Evolutionary conservation across 1,140 invertebrate species (phyloP), one percentile per base, ranked within the genome.

Genomic region (Euwallacea similis): DNA sequence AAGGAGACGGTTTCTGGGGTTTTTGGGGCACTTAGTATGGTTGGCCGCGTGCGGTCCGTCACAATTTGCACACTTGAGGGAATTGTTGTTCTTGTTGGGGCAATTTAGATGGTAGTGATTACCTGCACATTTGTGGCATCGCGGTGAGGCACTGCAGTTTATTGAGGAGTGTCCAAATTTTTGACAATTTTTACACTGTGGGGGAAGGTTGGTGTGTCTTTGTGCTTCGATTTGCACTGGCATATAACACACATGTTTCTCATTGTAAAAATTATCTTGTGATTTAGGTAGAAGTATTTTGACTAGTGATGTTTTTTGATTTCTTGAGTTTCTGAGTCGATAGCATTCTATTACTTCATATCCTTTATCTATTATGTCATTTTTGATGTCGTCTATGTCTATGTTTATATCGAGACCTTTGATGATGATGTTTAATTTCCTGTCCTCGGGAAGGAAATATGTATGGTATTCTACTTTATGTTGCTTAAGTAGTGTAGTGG

Each of bases 301-400:
- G 7, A 46, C 44, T 46, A 46, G n/a, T n/a, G n/a, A n/a, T n/a
- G 16, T 56, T 56, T 21, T 21, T 21, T 56, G 54, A 7, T 50
- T 10, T 7, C 11, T 8, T 3, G 15, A 10, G 41, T 71, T 65
- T n/a, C 76, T 41, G 53, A 77, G 76, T 15, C 71, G 54, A 56
- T 83, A 80, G 1, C 58, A 67, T 1, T 79, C 79, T 3, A 78
- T 76, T 10, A 79, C 77, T 79, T 82, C 56, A 46, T 65, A 41
- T 7, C 46, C 46, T 50, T 50, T 10, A 7, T 50, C 13, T 2
- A 6, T 13, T 11, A 50, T 10, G 6, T 50, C 46, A 13, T 11
- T 7, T 10, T 10, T 50, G 6, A 50, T 50, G 9, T 50, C 46
- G 9, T 50, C 46, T 2, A 10, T 11, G 9, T 10, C 13, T 11